Evolutionary conservation across 2,113 vertebrate genomes (phyloP), one percentile per base, ranked within the genome.

Genomic region (Alaudala cheleensis): DNA sequence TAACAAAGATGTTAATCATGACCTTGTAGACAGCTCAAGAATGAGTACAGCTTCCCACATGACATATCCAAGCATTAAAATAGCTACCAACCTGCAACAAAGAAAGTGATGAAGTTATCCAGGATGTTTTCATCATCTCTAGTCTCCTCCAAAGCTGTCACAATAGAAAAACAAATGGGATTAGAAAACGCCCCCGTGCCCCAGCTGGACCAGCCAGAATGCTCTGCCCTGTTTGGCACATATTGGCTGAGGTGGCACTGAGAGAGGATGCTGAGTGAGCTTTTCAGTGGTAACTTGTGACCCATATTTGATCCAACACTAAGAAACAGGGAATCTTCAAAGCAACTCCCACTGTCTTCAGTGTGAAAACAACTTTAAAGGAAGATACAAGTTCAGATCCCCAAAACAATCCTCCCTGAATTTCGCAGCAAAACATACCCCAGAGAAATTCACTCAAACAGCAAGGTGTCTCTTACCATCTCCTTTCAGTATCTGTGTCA

Each of bases 31-130:
- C 3, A 7, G 34, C 47, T 53, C 26, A 74, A 66, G 37, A 78
- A 74, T 11, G 49, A 50, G 8, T 11, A 82, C 24, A 86, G 34
- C n/a, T 94, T 88, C 12, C 64, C 47, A 51, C 8, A 16, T 9
- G 6, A 71, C 21, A 83, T 22, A 90, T 8, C 12, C 25, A 88
- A 92, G 40, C 1, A 8, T 34, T 76, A 80, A 85, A 90, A 87
- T 6, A 88, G 66, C n/a, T 93, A 98, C 99, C 69, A 56, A 99
- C 99, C 99, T 1, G 98, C 99, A 47, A 99, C 98, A 96, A 99
- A 99, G 97, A 99, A 99, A 22, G 99, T 99, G 66, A 99, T 95
- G 12, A 99, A 99, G 62, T 99, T 99, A 96, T 99, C 99, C 96
- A 99, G 50, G 96, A 99, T 98, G 15, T 97, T 91, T 95, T 99